Base-by-base conservation (phyloP, 2,113 vertebrate species). In the Mungos mungo region DNA sequence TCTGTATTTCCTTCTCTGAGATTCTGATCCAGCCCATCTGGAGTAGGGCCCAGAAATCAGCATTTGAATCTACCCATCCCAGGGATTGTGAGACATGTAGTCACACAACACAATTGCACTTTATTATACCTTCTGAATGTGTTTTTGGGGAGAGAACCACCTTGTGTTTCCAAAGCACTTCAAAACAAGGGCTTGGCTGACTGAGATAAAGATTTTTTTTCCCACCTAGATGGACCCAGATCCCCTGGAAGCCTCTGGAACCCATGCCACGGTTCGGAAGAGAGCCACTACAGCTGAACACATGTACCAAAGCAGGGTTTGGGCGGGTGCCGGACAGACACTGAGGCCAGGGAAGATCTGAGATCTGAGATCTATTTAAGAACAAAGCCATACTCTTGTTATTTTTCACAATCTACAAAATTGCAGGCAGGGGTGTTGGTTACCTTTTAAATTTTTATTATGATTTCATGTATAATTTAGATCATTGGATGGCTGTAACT, bases 401-500 rank as follows among this genome's bases (percentile, higher is more conserved):
- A 72, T 97, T 95, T 88, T 96, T 92, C 41, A 82, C 68, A 71
- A 12, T 71, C 65, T 92, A 89, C 33, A 96, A 96, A 96, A 95
- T 54, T 60, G 6, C 27, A 93, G 52, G 35, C 41, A 65, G 74
- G 54, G 41, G 95, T 41, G 19, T 90, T 88, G 65, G 74, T 65
- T 97, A 92, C 19, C 57, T 88, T 97, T 92, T 33, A 92, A 98
- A 81, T 68, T 93, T 96, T 96, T 97, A 92, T 96, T 96, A 76
- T 93, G 90, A 85, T 95, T 95, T 96, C 85, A 97, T 96, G 45
- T 93, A 90, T 98, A 96, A 97, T 96, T 97, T 92, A 98, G 88
- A 88, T 41, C 74, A 35, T 69, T 90, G 31, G 29, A 71, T 96
- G 92, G 45, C 50, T 93, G 7, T 90, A 96, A 95, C 63, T 96